phyloP scores from a whole-genome alignment of 2,113 vertebrate species.

The Mirza zaza region DNA sequence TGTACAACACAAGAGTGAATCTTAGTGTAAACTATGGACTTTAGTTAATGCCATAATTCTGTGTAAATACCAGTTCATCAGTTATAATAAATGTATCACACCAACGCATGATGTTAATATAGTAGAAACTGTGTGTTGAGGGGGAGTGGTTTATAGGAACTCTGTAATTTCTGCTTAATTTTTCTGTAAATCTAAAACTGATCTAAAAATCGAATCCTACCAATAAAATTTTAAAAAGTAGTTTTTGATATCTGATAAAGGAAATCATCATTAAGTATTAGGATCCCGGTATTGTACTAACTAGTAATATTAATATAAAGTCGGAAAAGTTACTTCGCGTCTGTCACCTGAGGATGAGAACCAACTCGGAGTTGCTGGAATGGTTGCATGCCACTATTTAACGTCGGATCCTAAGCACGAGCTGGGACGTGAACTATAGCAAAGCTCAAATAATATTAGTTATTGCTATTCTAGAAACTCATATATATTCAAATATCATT shows the following conservation, averaged over 20 bases:
- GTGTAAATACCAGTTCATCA: neutral
- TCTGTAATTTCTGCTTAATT: neutral
- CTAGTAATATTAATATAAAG: neutral
- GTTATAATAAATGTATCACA: neutral
- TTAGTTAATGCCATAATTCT: neutral
- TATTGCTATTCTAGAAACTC: neutral
- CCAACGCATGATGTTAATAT: neutral
- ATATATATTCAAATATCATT: neutral
- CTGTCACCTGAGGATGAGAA: neutral
- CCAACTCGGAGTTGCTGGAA: neutral
- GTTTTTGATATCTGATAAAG: neutral
- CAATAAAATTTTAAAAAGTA: neutral
- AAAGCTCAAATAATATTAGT: neutral
- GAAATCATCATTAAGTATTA: neutral
- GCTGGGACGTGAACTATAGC: neutral
- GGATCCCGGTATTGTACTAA: neutral
- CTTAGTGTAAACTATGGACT: neutral
- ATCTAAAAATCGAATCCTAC: neutral
- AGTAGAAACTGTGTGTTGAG: neutral
- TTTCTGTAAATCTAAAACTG: neutral
- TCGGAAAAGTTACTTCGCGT: neutral
- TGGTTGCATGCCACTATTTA: neutral
- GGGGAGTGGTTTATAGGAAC: neutral
- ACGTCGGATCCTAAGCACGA: neutral
- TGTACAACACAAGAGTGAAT: neutral